A percentile compares a stretch with the other conserved stretches of the same genome.
Evolutionary conservation across 2,113 vertebrate species (phyloP).

Genomic region (Pedionomus torquatus): DNA sequence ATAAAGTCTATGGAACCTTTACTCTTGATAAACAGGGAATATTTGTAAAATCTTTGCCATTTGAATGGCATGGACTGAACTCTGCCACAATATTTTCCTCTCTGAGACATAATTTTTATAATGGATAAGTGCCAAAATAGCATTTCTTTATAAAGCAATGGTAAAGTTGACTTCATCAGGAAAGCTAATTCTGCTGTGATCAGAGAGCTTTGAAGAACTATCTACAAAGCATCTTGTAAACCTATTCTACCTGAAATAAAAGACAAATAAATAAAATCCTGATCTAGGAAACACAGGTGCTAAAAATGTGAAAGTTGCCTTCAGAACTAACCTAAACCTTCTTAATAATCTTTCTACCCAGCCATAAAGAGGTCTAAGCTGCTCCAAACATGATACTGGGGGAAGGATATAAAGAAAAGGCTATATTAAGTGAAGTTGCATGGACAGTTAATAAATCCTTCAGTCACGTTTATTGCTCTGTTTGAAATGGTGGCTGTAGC

Average conservation of each 20-base stretch:
- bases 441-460: not conserved
- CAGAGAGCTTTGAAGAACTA: not conserved
- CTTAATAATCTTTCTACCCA: not conserved
- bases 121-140: not conserved
- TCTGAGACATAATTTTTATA: not conserved
- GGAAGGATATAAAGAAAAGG: not conserved
- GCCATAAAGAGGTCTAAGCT: not conserved
- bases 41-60: not conserved
- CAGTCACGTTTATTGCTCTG: not conserved
- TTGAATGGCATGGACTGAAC: not conserved
- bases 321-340: not conserved
- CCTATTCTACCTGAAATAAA: not conserved
- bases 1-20: not conserved
- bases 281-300: not conserved
- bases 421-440: not conserved
- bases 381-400: not conserved
- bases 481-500: not conserved
- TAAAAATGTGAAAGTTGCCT: not conserved
- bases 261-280: not conserved
- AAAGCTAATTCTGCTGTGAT: not conserved
- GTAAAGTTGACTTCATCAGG: not conserved
- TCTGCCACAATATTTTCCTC: slow-evolving; percentile 1
- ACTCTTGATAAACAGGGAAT: not conserved
- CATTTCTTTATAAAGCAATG: not conserved
- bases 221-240: not conserved